These are phyloP conservation scores for Oscarella lobularis DNA, from an alignment of 37 sponge, comb jelly and placozoan species.

Conservation along the genomic window DNA sequence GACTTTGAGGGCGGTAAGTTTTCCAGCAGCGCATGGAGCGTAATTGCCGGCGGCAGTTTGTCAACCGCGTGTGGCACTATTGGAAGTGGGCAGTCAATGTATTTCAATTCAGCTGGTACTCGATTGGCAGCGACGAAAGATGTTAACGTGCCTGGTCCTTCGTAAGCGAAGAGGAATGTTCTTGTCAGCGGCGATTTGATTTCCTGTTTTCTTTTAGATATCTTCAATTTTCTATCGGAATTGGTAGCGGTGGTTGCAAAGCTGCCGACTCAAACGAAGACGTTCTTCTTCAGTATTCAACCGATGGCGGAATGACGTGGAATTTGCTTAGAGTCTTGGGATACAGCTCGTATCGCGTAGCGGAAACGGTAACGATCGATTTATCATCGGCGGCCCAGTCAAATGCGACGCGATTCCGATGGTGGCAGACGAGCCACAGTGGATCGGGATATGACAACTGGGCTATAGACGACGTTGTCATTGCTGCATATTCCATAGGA, in stretches of 20 bases:
- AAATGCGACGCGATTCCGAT: too few species aligned
- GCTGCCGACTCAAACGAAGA: not conserved
- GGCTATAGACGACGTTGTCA: not conserved
- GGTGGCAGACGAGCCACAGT: not conserved
- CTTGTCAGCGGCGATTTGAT: not conserved
- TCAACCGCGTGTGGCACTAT: not conserved
- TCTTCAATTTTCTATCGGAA: not conserved
- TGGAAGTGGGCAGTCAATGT: not conserved
- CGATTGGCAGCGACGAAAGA: slow-evolving; percentile 2
- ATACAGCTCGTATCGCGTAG: too few species aligned
- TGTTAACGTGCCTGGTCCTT: not conserved
- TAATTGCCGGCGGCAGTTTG: not conserved
- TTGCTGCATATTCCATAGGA: too few species aligned
- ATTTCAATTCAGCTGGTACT: not conserved
- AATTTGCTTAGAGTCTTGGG: not conserved
- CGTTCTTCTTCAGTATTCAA: not conserved
- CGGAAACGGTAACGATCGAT: too few species aligned
- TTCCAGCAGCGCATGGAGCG: not conserved
- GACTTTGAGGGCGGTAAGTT: slow-evolving; percentile 6
- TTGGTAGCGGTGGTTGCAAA: not conserved
- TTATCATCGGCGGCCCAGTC: too few species aligned
- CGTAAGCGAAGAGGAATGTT: not conserved
- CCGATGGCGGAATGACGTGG: slow-evolving; percentile 2
- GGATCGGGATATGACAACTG: not conserved
- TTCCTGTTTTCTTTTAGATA: not conserved